phyloP scores from a whole-genome alignment of 2,888 invertebrate genomes.

The Dexiosoma caninum region DNA sequence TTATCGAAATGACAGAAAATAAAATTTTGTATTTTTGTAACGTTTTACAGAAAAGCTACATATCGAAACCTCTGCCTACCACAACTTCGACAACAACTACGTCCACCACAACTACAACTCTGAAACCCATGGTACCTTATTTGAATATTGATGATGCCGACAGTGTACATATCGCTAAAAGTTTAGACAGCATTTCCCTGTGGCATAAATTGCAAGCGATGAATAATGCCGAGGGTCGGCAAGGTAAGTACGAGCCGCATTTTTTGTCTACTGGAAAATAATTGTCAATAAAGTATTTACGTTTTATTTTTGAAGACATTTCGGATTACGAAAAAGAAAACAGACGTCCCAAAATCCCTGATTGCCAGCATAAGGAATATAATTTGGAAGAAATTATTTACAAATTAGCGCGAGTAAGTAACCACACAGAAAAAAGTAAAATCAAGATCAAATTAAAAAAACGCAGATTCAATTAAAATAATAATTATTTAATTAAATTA shows the following conservation, averaged over 20 bases:
- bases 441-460: too few relatives aligned
- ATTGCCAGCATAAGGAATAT: constrained; percentile 86
- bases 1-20: too few relatives aligned
- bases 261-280: not conserved
- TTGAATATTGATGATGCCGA: constrained; percentile 63
- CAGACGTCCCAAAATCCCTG: constrained; percentile 83
- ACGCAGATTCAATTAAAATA: too few relatives aligned
- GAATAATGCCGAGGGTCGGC: constrained; percentile 69
- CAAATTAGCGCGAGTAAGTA: constrained; percentile 84
- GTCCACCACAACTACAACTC: constrained; percentile 70
- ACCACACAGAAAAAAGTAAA: not conserved
- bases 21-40: not conserved
- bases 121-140: constrained; percentile 68
- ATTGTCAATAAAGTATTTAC: not conserved
- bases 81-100: constrained; percentile 67
- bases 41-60: constrained; percentile 63
- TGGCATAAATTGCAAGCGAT: constrained; percentile 74
- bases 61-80: constrained; percentile 59
- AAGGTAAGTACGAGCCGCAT: constrained; percentile 22
- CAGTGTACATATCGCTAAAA: constrained; percentile 66
- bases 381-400: constrained; percentile 87
- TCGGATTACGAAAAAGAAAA: constrained; percentile 80
- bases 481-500: too few relatives aligned
- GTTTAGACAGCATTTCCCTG: constrained; percentile 73
- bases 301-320: constrained; percentile 9